Base-by-base conservation (phyloP, 2,888 invertebrate species). In the Cheilosia vulpina region DNA sequence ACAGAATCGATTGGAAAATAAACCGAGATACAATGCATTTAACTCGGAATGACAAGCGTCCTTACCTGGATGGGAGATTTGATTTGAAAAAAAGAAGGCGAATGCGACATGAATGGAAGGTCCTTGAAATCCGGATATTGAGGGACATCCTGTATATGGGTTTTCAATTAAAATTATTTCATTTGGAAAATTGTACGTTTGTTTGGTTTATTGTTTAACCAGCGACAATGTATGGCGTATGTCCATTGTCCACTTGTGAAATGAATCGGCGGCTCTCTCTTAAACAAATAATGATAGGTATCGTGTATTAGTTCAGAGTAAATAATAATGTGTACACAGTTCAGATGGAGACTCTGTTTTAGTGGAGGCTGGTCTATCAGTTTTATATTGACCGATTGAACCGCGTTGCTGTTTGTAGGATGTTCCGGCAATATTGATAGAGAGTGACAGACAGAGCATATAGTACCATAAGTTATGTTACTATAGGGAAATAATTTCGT, bases 141-240 rank as follows among this genome's bases (percentile, higher is more conserved):
- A 13, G 11, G n/a, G 4, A n/a, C 1, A 38, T 7, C 27, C 11
- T 38, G 13, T 38, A 34, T 19, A 19, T 52, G 50, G 15, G 7
- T 52, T 65, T 65, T 38, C 21, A 65, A 65, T 31, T 50, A 50
- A 50, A 21, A 50, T 24, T 19, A 41, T 65, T 65, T 52, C n/a
- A 38, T 52, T 65, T 65, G 11, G n/a, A 34, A 38, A 45, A 45
- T 17, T 27, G 13, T 27, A 24, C 6, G 4, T 2, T 11, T 60
- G 24, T 45, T 62, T 62, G n/a, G 62, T 50, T 47, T 62, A 62
- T 27, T 11, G 41, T 45, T 45, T 45, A 17, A n/a, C 7, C 7
- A 1, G 17, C 7, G 45, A n/a, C 41, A 58, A 58, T 58, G 19
- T 7, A 58, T 58, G 24, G 45, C 6, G 11, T 7, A n/a, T 41